These are phyloP conservation scores for Leptocoma aspasia DNA, from an alignment of 2,113 vertebrate species.

Conservation along the genomic window DNA sequence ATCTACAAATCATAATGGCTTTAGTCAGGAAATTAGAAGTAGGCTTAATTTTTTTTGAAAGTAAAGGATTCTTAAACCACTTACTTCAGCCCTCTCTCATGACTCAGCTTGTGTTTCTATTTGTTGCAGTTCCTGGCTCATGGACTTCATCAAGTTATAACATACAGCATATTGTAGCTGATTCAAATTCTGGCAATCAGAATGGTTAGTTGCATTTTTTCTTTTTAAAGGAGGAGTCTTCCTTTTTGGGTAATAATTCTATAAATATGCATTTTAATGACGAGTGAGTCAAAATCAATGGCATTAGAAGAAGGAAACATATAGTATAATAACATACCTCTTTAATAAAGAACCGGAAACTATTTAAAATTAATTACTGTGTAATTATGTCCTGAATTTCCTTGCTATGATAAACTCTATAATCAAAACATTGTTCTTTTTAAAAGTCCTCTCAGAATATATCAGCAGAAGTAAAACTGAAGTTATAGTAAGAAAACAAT, in stretches of 20 bases:
- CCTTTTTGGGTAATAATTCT: neutral
- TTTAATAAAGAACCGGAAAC: neutral
- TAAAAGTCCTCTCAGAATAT: neutral
- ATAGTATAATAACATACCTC: neutral
- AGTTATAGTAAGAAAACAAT: neutral
- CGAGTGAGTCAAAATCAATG: neutral
- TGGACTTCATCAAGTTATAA: neutral
- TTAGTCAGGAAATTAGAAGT: slow-evolving; percentile 35
- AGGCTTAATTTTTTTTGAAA: neutral
- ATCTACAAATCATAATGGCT: slow-evolving; percentile 14
- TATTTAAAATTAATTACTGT: neutral
- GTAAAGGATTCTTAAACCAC: slow-evolving; percentile 2
- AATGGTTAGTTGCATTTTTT: neutral
- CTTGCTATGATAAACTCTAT: neutral
- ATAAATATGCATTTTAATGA: neutral
- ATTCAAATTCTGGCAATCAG: slow-evolving; percentile 1
- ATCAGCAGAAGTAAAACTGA: neutral
- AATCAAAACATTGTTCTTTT: neutral
- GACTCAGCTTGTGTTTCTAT: slow-evolving; percentile 1
- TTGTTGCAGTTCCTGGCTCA: neutral
- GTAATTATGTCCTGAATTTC: neutral
- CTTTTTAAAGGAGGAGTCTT: neutral
- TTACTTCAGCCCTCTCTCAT: slow-evolving; percentile 1
- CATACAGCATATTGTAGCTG: neutral
- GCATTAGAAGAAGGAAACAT: neutral